A percentile compares a stretch with the other conserved stretches of the same genome.
Conservation (phyloP, 2,888 invertebrate species). For the Drosophila anomelani region DNA sequence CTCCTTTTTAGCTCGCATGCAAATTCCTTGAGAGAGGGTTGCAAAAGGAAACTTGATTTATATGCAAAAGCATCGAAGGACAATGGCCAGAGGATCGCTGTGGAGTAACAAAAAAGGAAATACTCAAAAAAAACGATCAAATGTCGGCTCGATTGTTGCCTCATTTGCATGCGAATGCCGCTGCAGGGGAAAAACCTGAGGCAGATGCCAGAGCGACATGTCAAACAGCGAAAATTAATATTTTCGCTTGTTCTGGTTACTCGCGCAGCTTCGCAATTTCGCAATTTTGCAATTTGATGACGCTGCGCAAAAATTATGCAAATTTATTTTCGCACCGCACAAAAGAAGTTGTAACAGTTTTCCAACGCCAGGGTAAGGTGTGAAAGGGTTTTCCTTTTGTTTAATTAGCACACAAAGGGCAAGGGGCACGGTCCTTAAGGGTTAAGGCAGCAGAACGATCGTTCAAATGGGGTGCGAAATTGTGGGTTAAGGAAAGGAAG, state of each 20-base stretch:
- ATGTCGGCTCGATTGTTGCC: slow-evolving; percentile 72
- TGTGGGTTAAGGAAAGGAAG: not conserved
- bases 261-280: slow-evolving; percentile 34
- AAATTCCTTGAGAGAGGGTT: slow-evolving; percentile 75
- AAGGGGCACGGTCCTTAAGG: slow-evolving; percentile 41
- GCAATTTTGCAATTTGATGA: slow-evolving; percentile 54
- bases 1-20: slow-evolving; percentile 57
- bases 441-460: not conserved
- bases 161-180: slow-evolving; percentile 79
- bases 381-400: slow-evolving; percentile 74
- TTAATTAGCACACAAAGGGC: slow-evolving; percentile 68
- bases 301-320: slow-evolving; percentile 78
- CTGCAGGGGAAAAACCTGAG: slow-evolving; percentile 30
- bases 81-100: slow-evolving; percentile 51
- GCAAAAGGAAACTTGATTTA: slow-evolving; percentile 77
- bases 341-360: slow-evolving; percentile 71
- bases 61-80: slow-evolving; percentile 60
- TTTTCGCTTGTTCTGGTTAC: slow-evolving; percentile 71
- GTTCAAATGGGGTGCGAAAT: slow-evolving; percentile 22
- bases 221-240: slow-evolving; percentile 83
- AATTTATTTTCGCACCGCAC: slow-evolving; percentile 61
- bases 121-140: slow-evolving; percentile 71
- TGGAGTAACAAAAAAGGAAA: not conserved
- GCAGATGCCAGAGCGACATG: slow-evolving; percentile 40
- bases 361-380: slow-evolving; percentile 62